phyloP scores from a whole-genome alignment of 2,888 invertebrate genomes.

The Palloptera scutellata region DNA sequence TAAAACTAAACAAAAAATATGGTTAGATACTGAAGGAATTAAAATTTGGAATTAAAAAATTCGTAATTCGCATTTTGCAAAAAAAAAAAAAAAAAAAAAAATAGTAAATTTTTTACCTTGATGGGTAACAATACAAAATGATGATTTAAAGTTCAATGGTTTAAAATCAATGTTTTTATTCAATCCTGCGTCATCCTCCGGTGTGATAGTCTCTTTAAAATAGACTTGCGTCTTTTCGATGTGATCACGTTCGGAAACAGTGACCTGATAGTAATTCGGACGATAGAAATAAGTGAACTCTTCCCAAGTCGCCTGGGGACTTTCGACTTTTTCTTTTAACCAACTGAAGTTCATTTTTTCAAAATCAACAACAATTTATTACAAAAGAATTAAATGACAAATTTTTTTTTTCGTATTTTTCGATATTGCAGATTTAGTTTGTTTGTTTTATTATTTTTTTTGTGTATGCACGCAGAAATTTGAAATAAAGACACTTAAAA shows the following conservation, averaged over 20 bases:
- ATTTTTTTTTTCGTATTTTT: constrained; percentile 34
- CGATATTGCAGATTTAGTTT: constrained; percentile 15
- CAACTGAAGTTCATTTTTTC: constrained; percentile 62
- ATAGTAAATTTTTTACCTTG: constrained; percentile 62
- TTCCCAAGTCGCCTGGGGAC: constrained; percentile 67
- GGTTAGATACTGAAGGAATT: too few relatives aligned
- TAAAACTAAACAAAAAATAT: too few relatives aligned
- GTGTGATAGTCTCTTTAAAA: constrained; percentile 60
- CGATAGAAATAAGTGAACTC: constrained; percentile 63
- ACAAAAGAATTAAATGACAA: constrained; percentile 15
- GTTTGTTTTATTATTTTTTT: constrained; percentile 34
- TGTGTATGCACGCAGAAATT: constrained; percentile 40
- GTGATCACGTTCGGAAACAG: constrained; percentile 65
- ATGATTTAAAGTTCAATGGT: constrained; percentile 63
- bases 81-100: too few relatives aligned
- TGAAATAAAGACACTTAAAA: constrained; percentile 64
- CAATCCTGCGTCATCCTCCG: constrained; percentile 58
- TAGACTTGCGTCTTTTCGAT: constrained; percentile 58
- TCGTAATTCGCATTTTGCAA: too few relatives aligned
- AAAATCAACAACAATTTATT: constrained; percentile 22
- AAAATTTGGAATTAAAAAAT: too few relatives aligned
- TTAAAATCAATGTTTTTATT: constrained; percentile 58
- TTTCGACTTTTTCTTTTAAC: constrained; percentile 57
- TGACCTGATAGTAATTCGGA: constrained; percentile 61
- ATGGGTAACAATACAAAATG: constrained; percentile 64